Percentiles rank a stretch among this genome's conserved stretches.
Evolutionary conservation across 2,113 vertebrate genomes (phyloP).

Genomic region (Rousettus leschenaultii): DNA sequence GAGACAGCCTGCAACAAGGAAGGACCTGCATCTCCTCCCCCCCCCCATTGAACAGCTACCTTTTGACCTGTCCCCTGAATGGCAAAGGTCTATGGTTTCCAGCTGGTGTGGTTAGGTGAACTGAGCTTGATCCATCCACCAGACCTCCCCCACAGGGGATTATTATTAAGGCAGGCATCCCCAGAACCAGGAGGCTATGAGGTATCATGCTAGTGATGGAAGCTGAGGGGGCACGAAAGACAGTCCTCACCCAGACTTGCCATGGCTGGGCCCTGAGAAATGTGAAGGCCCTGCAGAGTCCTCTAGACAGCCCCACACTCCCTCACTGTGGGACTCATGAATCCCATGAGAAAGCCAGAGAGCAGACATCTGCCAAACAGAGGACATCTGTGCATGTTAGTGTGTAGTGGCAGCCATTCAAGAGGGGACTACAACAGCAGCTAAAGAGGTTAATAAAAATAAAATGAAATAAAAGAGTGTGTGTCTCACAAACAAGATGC

Average conservation of each 20-base stretch:
- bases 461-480: background rate
- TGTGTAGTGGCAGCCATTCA: background rate
- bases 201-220: background rate
- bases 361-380: background rate
- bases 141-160: background rate
- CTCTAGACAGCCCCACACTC: too few relatives aligned
- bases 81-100: background rate
- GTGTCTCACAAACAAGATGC: background rate
- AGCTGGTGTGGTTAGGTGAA: background rate
- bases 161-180: too few relatives aligned
- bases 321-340: background rate
- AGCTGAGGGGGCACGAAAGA: background rate
- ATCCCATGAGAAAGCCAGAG: background rate
- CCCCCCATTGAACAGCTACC: too few relatives aligned
- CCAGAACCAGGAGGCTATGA: background rate
- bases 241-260: background rate
- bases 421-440: background rate
- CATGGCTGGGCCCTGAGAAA: background rate
- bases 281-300: background rate
- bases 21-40: background rate
- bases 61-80: too few relatives aligned
- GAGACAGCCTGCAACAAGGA: background rate
- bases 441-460: background rate
- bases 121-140: background rate
- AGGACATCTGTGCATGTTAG: background rate